Evolutionary conservation across 2,888 invertebrate species (phyloP).

Genomic region (Campaea margaritaria): DNA sequence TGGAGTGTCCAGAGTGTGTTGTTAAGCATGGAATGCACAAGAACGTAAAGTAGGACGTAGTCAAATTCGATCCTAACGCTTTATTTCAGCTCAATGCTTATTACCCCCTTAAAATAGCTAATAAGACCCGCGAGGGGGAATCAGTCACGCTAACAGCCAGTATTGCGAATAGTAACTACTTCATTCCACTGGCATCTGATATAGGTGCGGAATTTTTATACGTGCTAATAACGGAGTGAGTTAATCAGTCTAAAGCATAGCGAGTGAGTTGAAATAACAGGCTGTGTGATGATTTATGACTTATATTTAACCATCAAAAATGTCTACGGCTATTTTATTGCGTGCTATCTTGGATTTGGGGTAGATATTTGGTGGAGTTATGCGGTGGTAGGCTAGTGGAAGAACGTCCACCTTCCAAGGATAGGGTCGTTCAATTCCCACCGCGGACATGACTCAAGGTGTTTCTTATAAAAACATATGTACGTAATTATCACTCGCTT

Average conservation of each 20-base stretch:
- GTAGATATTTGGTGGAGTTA: too few relatives aligned
- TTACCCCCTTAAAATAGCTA: slow-evolving; percentile 11
- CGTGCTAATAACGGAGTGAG: slow-evolving; percentile 15
- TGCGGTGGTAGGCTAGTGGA: too few relatives aligned
- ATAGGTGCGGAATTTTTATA: slow-evolving; percentile 15
- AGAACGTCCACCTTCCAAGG: too few relatives aligned
- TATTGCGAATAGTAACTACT: slow-evolving; percentile 36
- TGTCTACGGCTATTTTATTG: background rate
- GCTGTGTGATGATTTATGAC: slow-evolving; percentile 10
- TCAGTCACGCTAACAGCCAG: slow-evolving; percentile 36
- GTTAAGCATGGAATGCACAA: too few relatives aligned
- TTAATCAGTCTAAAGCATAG: background rate
- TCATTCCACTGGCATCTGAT: slow-evolving; percentile 35
- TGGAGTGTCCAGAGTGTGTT: too few relatives aligned
- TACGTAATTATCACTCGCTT: too few relatives aligned
- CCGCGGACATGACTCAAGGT: too few relatives aligned
- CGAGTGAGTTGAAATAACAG: slow-evolving; percentile 18
- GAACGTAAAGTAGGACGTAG: background rate
- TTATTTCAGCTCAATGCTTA: slow-evolving; percentile 33
- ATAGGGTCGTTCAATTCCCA: too few relatives aligned
- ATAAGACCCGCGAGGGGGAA: background rate
- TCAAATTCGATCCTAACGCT: slow-evolving; percentile 9
- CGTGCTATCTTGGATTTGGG: background rate
- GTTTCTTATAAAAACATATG: too few relatives aligned
- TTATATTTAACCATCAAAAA: background rate